These are phyloP conservation scores for Chloromyia formosa DNA, from an alignment of 2,888 invertebrate genomes.

Conservation along the genomic window DNA sequence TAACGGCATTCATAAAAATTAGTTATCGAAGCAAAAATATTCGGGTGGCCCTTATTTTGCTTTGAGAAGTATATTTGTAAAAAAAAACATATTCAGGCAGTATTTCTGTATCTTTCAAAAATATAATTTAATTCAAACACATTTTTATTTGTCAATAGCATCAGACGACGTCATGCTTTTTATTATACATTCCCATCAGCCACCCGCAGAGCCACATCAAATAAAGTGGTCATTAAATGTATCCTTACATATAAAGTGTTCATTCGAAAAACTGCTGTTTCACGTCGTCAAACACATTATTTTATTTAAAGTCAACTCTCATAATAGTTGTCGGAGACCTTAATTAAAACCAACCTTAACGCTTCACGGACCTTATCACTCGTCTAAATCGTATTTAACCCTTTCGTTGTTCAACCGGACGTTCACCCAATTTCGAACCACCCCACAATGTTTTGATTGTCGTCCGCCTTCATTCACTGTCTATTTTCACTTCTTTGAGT, in stretches of 20 bases:
- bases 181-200: not conserved
- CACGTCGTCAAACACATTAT: conserved; percentile 14
- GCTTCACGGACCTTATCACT: conserved; percentile 23
- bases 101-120: too few species aligned
- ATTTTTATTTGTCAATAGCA: not conserved
- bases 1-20: too few species aligned
- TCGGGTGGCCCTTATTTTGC: too few species aligned
- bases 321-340: not conserved
- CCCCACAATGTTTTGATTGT: conserved; percentile 38
- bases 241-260: not conserved
- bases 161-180: not conserved
- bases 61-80: not conserved
- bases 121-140: not conserved
- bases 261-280: conserved; percentile 24
- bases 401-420: conserved; percentile 36
- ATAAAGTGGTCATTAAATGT: conserved; percentile 31
- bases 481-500: conserved; percentile 35
- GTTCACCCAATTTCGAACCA: not conserved
- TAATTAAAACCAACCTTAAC: conserved; percentile 28
- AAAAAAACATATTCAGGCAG: not conserved
- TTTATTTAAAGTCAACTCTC: conserved; percentile 14
- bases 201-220: not conserved
- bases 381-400: conserved; percentile 37
- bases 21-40: too few species aligned
- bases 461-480: conserved; percentile 13